These are phyloP conservation scores for Orbicella faveolata DNA, from an alignment of 64 coral and sea anemone species.

Conservation along the genomic window DNA sequence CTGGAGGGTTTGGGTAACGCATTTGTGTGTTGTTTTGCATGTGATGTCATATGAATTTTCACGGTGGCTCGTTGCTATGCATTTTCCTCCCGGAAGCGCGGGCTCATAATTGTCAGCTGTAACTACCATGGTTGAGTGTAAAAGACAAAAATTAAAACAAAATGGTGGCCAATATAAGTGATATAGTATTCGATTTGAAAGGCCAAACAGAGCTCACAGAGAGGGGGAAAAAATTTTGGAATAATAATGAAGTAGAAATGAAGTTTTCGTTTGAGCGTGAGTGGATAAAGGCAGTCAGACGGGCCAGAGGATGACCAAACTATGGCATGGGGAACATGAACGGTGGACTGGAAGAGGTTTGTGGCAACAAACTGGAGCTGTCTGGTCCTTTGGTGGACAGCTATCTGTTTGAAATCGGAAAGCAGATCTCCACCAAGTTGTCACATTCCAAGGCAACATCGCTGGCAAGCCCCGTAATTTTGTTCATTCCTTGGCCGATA, in stretches of 20 bases:
- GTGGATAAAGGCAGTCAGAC: conserved; percentile 54
- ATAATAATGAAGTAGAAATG: conserved; percentile 36
- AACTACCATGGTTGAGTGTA: neutral
- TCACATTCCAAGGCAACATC: conserved; percentile 42
- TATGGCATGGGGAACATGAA: conserved; percentile 64
- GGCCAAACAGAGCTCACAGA: conserved; percentile 29
- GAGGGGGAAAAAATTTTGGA: conserved; percentile 49
- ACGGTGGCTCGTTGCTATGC: conserved; percentile 32
- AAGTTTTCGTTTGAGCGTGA: conserved; percentile 20
- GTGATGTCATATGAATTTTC: no score
- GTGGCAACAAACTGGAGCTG: conserved; percentile 52
- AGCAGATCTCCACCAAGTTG: conserved; percentile 40
- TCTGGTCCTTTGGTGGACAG: conserved; percentile 57
- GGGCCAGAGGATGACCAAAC: conserved; percentile 31
- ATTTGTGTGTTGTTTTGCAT: no score
- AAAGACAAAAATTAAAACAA: no score
- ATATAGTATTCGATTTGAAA: conserved; percentile 39
- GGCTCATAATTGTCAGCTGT: conserved; percentile 41
- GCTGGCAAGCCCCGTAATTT: conserved; percentile 25
- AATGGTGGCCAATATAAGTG: conserved; percentile 23
- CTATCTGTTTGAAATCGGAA: conserved; percentile 49
- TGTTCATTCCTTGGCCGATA: conserved; percentile 57
- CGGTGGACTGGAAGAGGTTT: neutral
- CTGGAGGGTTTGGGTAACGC: no score
- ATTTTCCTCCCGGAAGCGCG: conserved; percentile 32